Evolutionary conservation across 2,113 vertebrate genomes (phyloP).

Genomic region (Micronisus gabar): DNA sequence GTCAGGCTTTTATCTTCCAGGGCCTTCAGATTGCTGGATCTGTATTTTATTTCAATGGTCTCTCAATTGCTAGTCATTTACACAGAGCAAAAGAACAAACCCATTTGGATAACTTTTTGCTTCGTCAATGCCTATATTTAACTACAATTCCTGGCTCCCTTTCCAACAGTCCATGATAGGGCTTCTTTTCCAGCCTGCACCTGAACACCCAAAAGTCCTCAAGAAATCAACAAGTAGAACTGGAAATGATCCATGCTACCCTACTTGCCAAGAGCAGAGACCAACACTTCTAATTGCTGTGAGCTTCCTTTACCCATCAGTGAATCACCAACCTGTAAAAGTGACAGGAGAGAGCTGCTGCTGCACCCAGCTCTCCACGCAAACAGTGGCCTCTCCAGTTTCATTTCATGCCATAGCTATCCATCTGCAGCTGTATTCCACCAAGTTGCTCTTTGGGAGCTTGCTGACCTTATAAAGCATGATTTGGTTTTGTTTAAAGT

Average conservation of each 20-base stretch:
- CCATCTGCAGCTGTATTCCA: background rate
- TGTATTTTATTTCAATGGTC: background rate
- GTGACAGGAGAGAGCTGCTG: background rate
- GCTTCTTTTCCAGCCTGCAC: background rate
- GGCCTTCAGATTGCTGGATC: background rate
- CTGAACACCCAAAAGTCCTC: background rate
- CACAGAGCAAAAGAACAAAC: background rate
- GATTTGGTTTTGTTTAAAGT: conserved; percentile 19
- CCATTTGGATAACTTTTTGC: background rate
- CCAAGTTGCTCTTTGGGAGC: background rate
- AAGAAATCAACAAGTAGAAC: background rate
- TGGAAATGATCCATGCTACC: background rate
- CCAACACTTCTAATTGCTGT: background rate
- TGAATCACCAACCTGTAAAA: background rate
- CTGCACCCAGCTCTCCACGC: background rate
- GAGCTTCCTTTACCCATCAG: background rate
- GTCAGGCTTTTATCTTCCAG: background rate
- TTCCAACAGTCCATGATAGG: background rate
- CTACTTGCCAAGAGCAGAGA: background rate
- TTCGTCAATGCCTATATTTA: background rate
- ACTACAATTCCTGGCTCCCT: background rate
- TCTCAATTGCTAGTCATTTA: background rate
- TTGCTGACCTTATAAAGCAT: conserved; percentile 15
- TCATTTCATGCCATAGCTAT: background rate
- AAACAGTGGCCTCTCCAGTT: background rate